A percentile compares a stretch with the other conserved stretches of the same genome.
These are phyloP conservation scores for Falco columbarius DNA, from an alignment of 2,797 vertebrate species.

Conservation along the genomic window DNA sequence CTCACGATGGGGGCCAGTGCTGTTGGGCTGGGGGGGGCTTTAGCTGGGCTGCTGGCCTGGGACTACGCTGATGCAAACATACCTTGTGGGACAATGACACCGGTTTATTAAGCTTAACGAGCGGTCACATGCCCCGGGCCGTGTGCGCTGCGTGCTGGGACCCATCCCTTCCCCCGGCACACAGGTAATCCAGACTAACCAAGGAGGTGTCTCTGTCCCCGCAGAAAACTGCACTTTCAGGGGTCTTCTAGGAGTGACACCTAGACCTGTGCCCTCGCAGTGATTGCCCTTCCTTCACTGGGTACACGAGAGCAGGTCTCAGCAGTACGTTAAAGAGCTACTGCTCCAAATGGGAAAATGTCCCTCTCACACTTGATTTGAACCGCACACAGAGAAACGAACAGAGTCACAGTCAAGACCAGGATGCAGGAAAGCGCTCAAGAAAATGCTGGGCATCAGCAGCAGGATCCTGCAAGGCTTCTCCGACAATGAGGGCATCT, in stretches of 20 bases:
- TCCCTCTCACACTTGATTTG: not conserved
- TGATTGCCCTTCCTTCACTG: not conserved
- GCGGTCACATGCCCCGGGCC: not conserved
- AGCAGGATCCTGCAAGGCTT: not conserved
- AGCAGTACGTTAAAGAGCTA: not conserved
- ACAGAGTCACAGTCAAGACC: not conserved
- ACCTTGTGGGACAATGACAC: not conserved
- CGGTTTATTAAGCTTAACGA: not conserved
- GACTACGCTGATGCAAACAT: accelerated
- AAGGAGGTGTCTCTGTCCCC: not conserved
- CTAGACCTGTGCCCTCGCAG: not conserved
- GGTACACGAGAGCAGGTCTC: not conserved
- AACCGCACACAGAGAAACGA: not conserved
- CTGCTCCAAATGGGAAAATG: not conserved
- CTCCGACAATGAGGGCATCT: not conserved
- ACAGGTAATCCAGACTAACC: not conserved
- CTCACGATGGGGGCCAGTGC: not conserved
- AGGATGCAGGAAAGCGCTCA: not conserved
- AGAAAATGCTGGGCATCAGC: not conserved
- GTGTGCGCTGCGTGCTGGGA: not conserved
- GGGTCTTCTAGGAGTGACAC: not conserved
- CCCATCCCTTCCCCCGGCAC: not conserved
- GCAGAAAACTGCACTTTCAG: not conserved
- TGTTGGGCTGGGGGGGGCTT: no score
- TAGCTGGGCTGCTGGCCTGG: not conserved